Conservation (phyloP, 2,797 vertebrate genomes). For the Amblyraja radiata region DNA sequence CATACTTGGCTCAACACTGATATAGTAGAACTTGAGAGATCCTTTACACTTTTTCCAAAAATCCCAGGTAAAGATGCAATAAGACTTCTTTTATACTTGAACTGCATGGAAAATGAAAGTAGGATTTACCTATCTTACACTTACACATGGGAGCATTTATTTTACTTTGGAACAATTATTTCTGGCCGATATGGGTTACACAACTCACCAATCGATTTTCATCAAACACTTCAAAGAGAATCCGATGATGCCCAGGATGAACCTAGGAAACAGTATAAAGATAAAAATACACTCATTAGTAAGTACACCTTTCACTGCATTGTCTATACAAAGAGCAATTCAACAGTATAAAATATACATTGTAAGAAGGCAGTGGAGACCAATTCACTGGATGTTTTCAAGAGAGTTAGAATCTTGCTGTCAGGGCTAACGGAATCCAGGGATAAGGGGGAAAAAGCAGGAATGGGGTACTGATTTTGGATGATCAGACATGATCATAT, state of each 20-base stretch:
- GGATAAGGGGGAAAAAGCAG: too few species aligned
- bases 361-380: too few species aligned
- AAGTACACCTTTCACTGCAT: neutral
- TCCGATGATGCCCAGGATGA: constrained; percentile 76
- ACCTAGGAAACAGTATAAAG: constrained; percentile 61
- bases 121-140: neutral
- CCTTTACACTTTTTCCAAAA: neutral
- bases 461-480: too few species aligned
- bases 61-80: neutral
- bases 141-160: neutral
- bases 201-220: constrained; percentile 92
- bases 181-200: neutral
- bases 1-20: neutral
- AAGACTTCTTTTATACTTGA: neutral
- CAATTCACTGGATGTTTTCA: too few species aligned
- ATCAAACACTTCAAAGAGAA: constrained; percentile 93
- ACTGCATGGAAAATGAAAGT: neutral
- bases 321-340: neutral
- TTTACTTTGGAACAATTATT: neutral
- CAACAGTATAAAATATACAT: neutral
- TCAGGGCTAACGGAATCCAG: too few species aligned
- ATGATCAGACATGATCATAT: too few species aligned
- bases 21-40: neutral
- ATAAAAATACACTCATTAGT: constrained; percentile 7
- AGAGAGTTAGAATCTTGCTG: too few species aligned